Conservation (phyloP, 92 coral and sea anemone genomes). For the Zoanthus sansibaricus region DNA sequence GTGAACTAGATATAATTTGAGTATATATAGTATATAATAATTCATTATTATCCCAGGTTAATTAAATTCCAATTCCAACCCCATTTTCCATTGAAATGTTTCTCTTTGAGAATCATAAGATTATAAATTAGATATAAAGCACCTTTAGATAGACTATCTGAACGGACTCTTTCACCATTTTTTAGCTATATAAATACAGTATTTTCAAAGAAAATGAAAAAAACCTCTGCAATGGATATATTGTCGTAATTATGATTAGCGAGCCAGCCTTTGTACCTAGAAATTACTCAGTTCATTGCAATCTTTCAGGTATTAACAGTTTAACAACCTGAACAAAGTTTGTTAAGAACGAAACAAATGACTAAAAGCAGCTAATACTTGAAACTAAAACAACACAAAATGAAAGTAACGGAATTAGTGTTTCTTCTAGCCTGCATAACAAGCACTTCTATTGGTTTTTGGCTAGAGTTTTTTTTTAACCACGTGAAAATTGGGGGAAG, state of each 20-base stretch:
- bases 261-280: neutral
- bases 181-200: neutral
- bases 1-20: neutral
- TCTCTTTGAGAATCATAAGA: neutral
- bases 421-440: too few species aligned
- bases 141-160: too few species aligned
- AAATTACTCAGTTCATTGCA: constrained; percentile 20
- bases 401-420: too few species aligned
- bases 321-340: neutral
- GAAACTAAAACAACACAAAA: too few species aligned
- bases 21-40: neutral
- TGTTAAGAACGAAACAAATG: neutral
- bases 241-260: neutral
- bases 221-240: neutral
- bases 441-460: too few species aligned
- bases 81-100: neutral
- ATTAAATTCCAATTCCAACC: neutral
- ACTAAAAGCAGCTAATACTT: too few species aligned
- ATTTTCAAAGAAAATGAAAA: neutral
- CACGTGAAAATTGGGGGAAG: too few species aligned
- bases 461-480: too few species aligned
- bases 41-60: neutral
- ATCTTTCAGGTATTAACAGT: neutral
- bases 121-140: neutral
- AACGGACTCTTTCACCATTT: too few species aligned